Evolutionary conservation across 2,888 invertebrate genomes (phyloP).

Genomic region (Troglohyphantes excavatus): DNA sequence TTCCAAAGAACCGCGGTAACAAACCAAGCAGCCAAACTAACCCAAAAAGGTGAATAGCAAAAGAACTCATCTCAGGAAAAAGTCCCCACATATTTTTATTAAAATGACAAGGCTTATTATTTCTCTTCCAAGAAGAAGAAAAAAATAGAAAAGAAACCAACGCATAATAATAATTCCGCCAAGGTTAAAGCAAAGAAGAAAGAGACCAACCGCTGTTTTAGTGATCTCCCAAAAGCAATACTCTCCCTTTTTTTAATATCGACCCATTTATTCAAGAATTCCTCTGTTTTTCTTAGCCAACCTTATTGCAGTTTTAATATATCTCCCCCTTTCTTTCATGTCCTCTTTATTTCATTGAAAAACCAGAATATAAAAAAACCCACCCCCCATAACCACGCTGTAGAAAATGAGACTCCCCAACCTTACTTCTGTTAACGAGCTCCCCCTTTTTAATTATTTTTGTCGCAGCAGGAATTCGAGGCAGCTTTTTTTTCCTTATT

Average conservation of each 20-base stretch:
- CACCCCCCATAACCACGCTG: conserved; percentile 16
- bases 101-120: conserved; percentile 69
- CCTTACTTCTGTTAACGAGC: conserved; percentile 64
- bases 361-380: background rate
- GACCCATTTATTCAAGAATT: conserved; percentile 55
- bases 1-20: background rate
- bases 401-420: conserved; percentile 42
- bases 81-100: conserved; percentile 40
- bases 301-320: conserved; percentile 75
- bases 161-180: conserved; percentile 39
- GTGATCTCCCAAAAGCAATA: conserved; percentile 39
- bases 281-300: conserved; percentile 48
- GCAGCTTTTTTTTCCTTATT: conserved; percentile 10
- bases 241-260: conserved; percentile 62
- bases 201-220: conserved; percentile 59
- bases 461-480: conserved; percentile 55
- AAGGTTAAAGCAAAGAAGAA: conserved; percentile 21
- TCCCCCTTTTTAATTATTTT: conserved; percentile 66
- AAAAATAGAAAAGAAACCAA: background rate
- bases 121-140: conserved; percentile 17
- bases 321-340: conserved; percentile 16
- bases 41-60: background rate
- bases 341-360: background rate
- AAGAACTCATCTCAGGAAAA: conserved; percentile 10
- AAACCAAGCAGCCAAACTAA: conserved; percentile 3